Evolutionary conservation across 1,140 invertebrate species (phyloP).

Genomic region (Tribolium madens): DNA sequence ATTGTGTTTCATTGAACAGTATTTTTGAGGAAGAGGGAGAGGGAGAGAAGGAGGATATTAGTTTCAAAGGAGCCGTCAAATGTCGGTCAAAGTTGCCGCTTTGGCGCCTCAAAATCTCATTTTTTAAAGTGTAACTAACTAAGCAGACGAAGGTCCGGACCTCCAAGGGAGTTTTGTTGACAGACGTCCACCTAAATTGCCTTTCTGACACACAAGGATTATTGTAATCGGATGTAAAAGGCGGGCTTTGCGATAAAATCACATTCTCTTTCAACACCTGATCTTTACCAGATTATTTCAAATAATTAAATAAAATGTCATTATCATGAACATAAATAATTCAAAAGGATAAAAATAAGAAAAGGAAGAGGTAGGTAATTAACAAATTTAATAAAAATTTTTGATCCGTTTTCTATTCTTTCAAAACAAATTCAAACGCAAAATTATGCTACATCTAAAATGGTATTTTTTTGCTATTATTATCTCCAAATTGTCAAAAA

Average conservation of each 20-base stretch:
- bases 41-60: background rate
- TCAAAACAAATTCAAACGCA: too few species aligned
- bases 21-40: background rate
- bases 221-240: constrained; percentile 27
- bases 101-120: constrained; percentile 41
- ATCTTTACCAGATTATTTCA: too few species aligned
- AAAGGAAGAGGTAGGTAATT: too few species aligned
- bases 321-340: too few species aligned
- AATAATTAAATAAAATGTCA: too few species aligned
- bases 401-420: too few species aligned
- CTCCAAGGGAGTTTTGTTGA: constrained; percentile 42
- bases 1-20: background rate
- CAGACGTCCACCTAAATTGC: constrained; percentile 4
- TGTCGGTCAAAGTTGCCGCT: constrained; percentile 44
- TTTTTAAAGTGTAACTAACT: constrained; percentile 47
- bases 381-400: too few species aligned
- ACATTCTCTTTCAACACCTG: too few species aligned
- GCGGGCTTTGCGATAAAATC: constrained; percentile 35
- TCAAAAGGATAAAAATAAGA: too few species aligned
- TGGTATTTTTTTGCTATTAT: too few species aligned
- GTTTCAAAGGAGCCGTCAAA: constrained; percentile 44
- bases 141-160: constrained; percentile 38
- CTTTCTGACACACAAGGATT: background rate
- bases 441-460: too few species aligned
- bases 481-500: too few species aligned